Percentiles rank a stretch among this genome's conserved stretches.
These are phyloP conservation scores for Betta splendens DNA, from an alignment of 2,797 vertebrate species.

Conservation along the genomic window DNA sequence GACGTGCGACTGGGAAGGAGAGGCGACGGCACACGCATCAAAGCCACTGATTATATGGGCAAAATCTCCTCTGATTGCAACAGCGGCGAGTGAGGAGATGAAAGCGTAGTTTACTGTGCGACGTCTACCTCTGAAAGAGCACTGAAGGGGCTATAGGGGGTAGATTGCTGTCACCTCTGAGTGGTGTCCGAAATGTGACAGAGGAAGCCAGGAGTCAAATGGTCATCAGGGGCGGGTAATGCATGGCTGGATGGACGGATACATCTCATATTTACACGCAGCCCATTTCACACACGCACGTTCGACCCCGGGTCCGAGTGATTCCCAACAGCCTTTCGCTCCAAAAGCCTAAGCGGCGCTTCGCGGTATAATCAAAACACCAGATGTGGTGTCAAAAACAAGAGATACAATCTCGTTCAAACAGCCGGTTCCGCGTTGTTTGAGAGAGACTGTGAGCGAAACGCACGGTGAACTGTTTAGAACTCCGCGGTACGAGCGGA, in stretches of 20 bases:
- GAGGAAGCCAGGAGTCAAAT: conserved; percentile 19
- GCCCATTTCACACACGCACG: not conserved
- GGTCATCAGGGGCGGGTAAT: conserved; percentile 9
- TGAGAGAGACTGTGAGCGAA: conserved; percentile 17
- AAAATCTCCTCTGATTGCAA: conserved; percentile 56
- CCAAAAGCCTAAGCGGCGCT: conserved; percentile 8
- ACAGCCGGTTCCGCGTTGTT: conserved; percentile 27
- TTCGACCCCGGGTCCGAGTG: not conserved
- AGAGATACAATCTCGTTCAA: conserved; percentile 33
- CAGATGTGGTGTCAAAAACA: conserved; percentile 53
- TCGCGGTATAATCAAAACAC: conserved; percentile 36
- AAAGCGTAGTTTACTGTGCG: conserved; percentile 56
- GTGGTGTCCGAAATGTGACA: conserved; percentile 37
- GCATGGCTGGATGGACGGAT: conserved; percentile 3
- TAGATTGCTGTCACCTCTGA: conserved; percentile 46
- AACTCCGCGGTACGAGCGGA: conserved; percentile 10
- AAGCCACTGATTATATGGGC: conserved; percentile 57
- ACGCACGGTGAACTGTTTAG: conserved; percentile 17
- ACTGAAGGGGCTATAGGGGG: conserved; percentile 18
- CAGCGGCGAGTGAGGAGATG: conserved; percentile 47
- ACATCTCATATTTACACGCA: not conserved
- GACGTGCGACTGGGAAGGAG: conserved; percentile 53
- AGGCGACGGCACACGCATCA: conserved; percentile 57
- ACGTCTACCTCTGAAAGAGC: conserved; percentile 50
- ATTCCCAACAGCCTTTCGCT: not conserved